Percentiles rank a stretch among this genome's conserved stretches.
Conservation (phyloP, 2,888 invertebrate genomes). For the Operophtera brumata region DNA sequence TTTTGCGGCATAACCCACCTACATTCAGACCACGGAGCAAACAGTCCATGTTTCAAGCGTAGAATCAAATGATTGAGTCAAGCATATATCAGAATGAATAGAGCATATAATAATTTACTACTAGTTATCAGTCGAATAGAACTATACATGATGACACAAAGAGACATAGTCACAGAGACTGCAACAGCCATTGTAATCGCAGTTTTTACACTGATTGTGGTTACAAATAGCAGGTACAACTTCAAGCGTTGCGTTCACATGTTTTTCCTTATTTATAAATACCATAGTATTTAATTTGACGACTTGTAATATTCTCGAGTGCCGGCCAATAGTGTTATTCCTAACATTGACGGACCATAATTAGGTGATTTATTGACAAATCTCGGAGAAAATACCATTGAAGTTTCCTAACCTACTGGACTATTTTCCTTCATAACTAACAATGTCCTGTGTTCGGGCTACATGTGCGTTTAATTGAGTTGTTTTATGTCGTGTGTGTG, state of each 20-base stretch:
- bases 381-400: not conserved
- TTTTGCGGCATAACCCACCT: too few species aligned
- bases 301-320: not conserved
- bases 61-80: too few species aligned
- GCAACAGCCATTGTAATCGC: slow-evolving; percentile 10
- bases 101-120: too few species aligned
- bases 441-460: not conserved
- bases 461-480: not conserved
- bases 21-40: too few species aligned
- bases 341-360: not conserved
- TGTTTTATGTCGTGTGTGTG: not conserved
- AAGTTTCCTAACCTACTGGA: not conserved
- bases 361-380: not conserved
- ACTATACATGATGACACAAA: not conserved
- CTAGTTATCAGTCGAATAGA: too few species aligned
- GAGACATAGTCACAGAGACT: not conserved
- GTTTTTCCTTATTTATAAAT: slow-evolving; percentile 17
- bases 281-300: not conserved
- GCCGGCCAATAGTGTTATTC: not conserved
- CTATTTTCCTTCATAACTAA: not conserved
- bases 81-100: too few species aligned
- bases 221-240: too few species aligned
- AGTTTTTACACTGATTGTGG: slow-evolving; percentile 4
- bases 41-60: too few species aligned
- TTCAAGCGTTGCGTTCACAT: slow-evolving; percentile 3